A percentile compares a stretch with the other conserved stretches of the same genome.
phyloP scores from a whole-genome alignment of 92 coral and sea anemone genomes.

The Virgularia gustaviana region DNA sequence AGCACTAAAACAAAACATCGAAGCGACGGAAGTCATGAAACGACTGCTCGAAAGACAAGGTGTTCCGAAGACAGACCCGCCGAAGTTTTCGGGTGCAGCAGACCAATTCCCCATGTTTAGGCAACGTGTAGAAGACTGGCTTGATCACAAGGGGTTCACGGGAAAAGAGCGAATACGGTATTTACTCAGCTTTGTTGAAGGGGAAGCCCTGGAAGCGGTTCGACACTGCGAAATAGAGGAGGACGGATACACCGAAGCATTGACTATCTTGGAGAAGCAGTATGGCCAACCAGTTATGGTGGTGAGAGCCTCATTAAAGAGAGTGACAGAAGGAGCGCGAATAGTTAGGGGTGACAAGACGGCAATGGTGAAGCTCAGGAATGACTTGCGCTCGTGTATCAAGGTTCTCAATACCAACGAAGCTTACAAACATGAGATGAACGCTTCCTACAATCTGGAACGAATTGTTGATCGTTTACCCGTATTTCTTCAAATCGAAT shows the following conservation, averaged over 20 bases:
- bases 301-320: conserved; percentile 27
- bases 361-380: conserved; percentile 26
- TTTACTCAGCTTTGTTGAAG: conserved; percentile 49
- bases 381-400: conserved; percentile 31
- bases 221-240: conserved; percentile 42
- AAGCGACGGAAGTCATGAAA: conserved; percentile 48
- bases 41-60: conserved; percentile 51
- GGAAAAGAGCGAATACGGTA: conserved; percentile 44
- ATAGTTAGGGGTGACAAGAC: conserved; percentile 34
- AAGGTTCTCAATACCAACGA: conserved; percentile 21
- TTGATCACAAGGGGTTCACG: conserved; percentile 41
- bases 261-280: conserved; percentile 42
- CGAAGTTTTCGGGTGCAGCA: conserved; percentile 42
- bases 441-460: conserved; percentile 31
- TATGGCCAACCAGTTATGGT: conserved; percentile 51
- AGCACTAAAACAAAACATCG: conserved; percentile 37
- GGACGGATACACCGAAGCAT: conserved; percentile 42
- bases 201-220: conserved; percentile 47
- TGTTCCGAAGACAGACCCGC: conserved; percentile 35
- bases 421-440: conserved; percentile 37
- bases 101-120: conserved; percentile 44
- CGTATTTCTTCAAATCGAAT: conserved; percentile 34
- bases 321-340: conserved; percentile 12
- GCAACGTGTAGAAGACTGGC: conserved; percentile 44
- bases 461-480: conserved; percentile 40